Percentiles rank a stretch among this genome's conserved stretches.
Evolutionary conservation across 1,140 invertebrate genomes (phyloP).

Genomic region (Trichonephila inaurata): DNA sequence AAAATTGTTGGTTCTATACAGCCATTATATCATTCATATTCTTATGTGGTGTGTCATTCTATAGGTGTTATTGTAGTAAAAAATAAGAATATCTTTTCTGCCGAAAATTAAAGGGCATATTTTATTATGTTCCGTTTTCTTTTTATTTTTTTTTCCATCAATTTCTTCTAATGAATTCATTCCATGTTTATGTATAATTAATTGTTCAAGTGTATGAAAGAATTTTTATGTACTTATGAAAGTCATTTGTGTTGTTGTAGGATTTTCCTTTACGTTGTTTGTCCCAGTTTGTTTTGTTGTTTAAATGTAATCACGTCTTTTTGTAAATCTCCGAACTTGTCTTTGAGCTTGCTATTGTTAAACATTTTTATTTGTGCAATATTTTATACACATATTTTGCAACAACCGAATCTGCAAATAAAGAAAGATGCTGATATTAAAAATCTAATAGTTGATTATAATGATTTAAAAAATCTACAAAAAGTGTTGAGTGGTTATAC

Average conservation of each 20-base stretch:
- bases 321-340: conserved; percentile 3
- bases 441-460: no score
- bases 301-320: neutral
- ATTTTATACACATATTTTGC: conserved; percentile 32
- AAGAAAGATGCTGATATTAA: neutral
- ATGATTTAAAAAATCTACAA: no score
- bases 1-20: neutral
- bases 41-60: neutral
- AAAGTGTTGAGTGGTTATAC: no score
- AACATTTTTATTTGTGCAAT: conserved; percentile 29
- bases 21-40: conserved; percentile 22
- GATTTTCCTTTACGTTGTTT: neutral
- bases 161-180: neutral
- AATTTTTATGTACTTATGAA: neutral
- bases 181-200: neutral
- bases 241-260: neutral
- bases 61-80: neutral
- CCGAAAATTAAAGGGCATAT: neutral
- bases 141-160: neutral
- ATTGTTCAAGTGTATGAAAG: neutral
- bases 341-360: conserved; percentile 31
- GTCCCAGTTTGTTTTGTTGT: neutral
- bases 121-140: neutral
- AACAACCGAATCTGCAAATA: neutral
- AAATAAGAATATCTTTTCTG: neutral